Percentiles rank a stretch among this genome's conserved stretches.
Evolutionary conservation across 2,113 vertebrate genomes (phyloP).

Genomic region (Stegostoma tigrinum): DNA sequence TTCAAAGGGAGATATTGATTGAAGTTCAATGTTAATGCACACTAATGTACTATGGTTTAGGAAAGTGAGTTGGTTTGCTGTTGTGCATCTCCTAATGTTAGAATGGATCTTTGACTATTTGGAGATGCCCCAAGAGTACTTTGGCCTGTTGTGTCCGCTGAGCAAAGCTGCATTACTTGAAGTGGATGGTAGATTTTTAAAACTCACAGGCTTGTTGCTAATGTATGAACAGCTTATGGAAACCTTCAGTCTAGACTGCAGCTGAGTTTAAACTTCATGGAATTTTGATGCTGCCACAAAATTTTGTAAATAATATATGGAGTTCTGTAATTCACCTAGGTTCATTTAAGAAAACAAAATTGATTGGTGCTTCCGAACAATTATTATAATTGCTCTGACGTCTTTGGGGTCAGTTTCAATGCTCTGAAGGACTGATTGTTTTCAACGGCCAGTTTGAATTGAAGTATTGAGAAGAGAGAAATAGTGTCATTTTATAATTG

Average conservation of each 20-base stretch:
- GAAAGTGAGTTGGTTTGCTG: background rate
- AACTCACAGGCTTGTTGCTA: background rate
- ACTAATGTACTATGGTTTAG: background rate
- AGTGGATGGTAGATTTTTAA: background rate
- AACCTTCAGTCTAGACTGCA: background rate
- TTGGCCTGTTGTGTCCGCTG: background rate
- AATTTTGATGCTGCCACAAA: background rate
- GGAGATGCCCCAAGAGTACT: background rate
- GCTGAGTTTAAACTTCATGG: background rate
- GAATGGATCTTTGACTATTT: background rate
- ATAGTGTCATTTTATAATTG: background rate
- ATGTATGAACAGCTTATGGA: background rate
- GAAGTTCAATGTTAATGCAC: background rate
- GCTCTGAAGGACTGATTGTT: background rate
- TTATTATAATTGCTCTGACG: background rate
- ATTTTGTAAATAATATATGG: background rate
- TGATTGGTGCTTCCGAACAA: background rate
- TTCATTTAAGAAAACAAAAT: background rate
- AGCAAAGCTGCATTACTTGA: background rate
- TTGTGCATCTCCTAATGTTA: background rate
- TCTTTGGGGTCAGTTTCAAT: background rate
- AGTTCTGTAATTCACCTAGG: background rate
- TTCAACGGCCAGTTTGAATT: background rate
- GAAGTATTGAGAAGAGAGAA: slow-evolving; percentile 3
- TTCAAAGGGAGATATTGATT: background rate